phyloP scores from a whole-genome alignment of 2,888 invertebrate genomes.

The Neocrepidodera transversa region DNA sequence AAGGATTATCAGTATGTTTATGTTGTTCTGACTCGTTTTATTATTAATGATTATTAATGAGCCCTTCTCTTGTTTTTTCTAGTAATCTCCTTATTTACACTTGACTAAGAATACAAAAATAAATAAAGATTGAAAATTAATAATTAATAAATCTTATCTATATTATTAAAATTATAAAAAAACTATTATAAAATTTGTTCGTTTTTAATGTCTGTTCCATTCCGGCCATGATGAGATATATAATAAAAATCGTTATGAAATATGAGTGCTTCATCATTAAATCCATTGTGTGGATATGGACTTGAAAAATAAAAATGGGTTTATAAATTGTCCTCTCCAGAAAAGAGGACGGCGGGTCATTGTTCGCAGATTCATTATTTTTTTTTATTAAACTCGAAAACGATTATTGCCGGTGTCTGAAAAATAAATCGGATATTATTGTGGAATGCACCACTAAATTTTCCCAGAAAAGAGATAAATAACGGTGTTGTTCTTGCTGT shows the following conservation, averaged over 20 bases:
- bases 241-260: slow-evolving; percentile 49
- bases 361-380: slow-evolving; percentile 32
- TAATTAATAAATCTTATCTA: too few species aligned
- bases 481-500: slow-evolving; percentile 11
- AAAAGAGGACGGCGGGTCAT: slow-evolving; percentile 36
- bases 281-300: slow-evolving; percentile 51
- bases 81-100: too few species aligned
- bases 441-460: slow-evolving; percentile 22
- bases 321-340: slow-evolving; percentile 52
- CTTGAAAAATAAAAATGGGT: slow-evolving; percentile 53
- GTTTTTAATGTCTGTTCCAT: background rate
- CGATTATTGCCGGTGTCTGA: slow-evolving; percentile 27
- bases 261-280: slow-evolving; percentile 49
- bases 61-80: too few species aligned
- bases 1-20: too few species aligned
- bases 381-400: slow-evolving; percentile 25
- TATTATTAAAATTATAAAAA: too few species aligned
- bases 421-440: slow-evolving; percentile 24
- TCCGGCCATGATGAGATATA: slow-evolving; percentile 37
- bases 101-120: too few species aligned
- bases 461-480: slow-evolving; percentile 15
- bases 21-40: too few species aligned
- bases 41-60: too few species aligned
- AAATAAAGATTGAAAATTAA: too few species aligned
- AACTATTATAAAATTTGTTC: too few species aligned